phyloP scores from a whole-genome alignment of 2,888 invertebrate species.

The Orthosia cruda region DNA sequence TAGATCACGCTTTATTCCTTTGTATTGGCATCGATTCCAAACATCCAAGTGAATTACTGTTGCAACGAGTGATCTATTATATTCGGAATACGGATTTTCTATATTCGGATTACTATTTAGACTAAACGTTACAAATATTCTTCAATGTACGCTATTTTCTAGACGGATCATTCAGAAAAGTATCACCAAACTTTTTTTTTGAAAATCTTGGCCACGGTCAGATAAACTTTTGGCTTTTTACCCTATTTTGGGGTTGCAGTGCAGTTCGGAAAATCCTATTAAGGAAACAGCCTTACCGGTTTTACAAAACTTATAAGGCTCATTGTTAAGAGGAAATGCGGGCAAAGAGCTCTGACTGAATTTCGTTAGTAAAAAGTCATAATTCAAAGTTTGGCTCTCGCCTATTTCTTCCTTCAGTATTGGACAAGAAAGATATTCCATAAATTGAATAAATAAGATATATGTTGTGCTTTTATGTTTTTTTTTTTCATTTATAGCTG shows the following conservation, averaged over 20 bases:
- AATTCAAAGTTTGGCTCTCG: too few species aligned
- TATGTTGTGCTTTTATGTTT: too few species aligned
- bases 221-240: neutral
- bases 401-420: too few species aligned
- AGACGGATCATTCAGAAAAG: neutral
- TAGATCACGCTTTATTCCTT: slow-evolving; percentile 9
- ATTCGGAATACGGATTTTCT: slow-evolving; percentile 5
- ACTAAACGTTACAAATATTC: neutral
- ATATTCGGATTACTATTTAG: slow-evolving; percentile 14
- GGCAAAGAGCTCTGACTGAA: too few species aligned
- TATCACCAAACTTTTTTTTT: neutral
- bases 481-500: too few species aligned
- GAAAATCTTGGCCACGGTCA: neutral
- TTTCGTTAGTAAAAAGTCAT: too few species aligned
- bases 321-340: too few species aligned
- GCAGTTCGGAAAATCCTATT: neutral
- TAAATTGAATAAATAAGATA: too few species aligned
- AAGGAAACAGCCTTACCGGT: neutral
- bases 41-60: slow-evolving; percentile 12
- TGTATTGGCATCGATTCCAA: neutral
- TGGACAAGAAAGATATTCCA: too few species aligned
- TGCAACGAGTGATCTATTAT: neutral
- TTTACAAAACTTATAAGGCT: too few species aligned
- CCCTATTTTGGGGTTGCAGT: too few species aligned
- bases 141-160: neutral